A percentile compares a stretch with the other conserved stretches of the same genome.
Evolutionary conservation across 2,888 invertebrate species (phyloP).

Genomic region (Nemurella pictetii): DNA sequence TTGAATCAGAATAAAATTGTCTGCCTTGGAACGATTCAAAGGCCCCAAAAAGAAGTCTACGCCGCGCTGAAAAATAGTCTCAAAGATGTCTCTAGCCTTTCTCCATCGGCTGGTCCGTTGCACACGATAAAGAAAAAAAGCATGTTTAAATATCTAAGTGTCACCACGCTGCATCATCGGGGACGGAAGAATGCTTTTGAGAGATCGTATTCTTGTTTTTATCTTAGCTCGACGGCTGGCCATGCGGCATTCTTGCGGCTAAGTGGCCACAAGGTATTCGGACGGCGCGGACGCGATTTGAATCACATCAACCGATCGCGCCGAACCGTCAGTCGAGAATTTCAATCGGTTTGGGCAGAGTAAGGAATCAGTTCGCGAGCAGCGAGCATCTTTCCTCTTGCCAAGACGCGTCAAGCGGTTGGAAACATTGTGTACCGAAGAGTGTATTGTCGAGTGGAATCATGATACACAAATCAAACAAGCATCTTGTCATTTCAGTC

Average conservation of each 20-base stretch:
- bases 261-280: not conserved
- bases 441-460: not conserved
- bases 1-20: not conserved
- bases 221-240: not conserved
- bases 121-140: not conserved
- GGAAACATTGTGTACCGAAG: not conserved
- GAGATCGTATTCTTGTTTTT: not conserved
- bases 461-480: not conserved
- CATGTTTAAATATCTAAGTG: conserved; percentile 19
- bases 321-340: not conserved
- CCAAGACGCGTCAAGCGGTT: not conserved
- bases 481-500: not conserved
- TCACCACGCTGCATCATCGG: not conserved
- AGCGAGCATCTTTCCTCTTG: not conserved
- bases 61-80: not conserved
- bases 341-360: no score
- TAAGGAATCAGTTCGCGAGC: not conserved
- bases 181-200: conserved; percentile 6
- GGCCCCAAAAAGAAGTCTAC: not conserved
- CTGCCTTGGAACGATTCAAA: not conserved
- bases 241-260: not conserved
- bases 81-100: not conserved
- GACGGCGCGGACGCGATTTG: not conserved
- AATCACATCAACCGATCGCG: not conserved
- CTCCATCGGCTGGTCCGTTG: not conserved